Base-by-base conservation (phyloP, 2,888 invertebrate species). In the Drosophila anomalata region DNA sequence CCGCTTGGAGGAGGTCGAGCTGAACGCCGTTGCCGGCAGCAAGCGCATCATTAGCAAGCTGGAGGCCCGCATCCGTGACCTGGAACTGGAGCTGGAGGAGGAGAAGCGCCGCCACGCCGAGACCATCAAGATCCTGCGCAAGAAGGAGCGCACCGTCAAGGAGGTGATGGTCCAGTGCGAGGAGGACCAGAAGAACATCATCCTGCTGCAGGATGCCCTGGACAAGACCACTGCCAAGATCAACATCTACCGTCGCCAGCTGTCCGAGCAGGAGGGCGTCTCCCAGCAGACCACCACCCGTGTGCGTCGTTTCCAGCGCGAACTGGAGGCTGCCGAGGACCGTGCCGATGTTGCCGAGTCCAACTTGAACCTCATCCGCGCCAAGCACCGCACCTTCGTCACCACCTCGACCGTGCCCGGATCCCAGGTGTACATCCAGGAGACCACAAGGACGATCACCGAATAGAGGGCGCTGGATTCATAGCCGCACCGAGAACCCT, bases 371-470 rank as follows among this genome's bases (percentile, higher is more conserved):
- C 94, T 98, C 92, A 98, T 98, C 94, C 96, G 98, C 90, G 97
- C 98, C 93, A 98, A 99, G 94, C 98, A 98, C 94, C 97, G 98
- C 94, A 97, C 97, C 92, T 98, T 98, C 93, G 97, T 98, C 91
- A 97, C 97, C 94, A 97, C 97, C 92, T 96, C 96, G 92, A 95
- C 96, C 88, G 96, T 97, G 89, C 97, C 97, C 92, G 97, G 97
- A 90, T 97, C 97, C 91, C 96, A 97, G 89, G 97, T 97, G 93
- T 94, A 97, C 92, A 97, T 97, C 84, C 96, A 96, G 93, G 97
- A 97, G 93, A 95, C 96, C 92, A 95, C 90, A 92, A 90, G 94
- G 90, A 94, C 94, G 90, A 93, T 94, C 90, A 89, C 89, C 89
- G 91, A 91, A 91, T 91, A 91, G 87, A 85, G 17, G 14, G 26